Base-by-base conservation (phyloP, 1,140 invertebrate genomes). In the Liolophura sinensis region DNA sequence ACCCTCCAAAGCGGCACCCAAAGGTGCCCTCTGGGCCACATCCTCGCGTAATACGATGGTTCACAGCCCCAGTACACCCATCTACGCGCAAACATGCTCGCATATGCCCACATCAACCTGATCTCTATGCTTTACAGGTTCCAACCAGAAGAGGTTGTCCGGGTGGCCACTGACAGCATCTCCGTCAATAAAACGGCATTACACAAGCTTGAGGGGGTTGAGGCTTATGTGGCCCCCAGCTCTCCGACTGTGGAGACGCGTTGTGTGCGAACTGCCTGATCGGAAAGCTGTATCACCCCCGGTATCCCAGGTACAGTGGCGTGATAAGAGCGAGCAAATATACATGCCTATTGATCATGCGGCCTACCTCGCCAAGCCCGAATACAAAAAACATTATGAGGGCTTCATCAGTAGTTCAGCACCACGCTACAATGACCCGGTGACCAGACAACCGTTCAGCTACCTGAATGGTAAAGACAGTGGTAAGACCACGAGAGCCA, bases 41-140 rank as follows among this genome's bases (percentile, higher is more conserved):
- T 65, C 27, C 49, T 69, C 12, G 64, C 67, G 1, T 69, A 61
- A 27, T 66, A 65, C 52, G 64, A 65, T 24, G 64, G 58, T 63
- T 40, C 9, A 3, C 31, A 40, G 31, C 31, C 31, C 14, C 48
- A 59, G 58, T 66, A 66, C 18, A 31, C 64, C 24, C 60, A 67
- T 60, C 56, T 67, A 1, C 14, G 49, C 22, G 65, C 56, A 22
- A 3, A 15, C 46, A 70, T 67, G 61, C 18, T 67, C 55, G 60
- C 69, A 12, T 70, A 67, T 24, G 60, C 60, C 51, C 61, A 70
- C 60, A 70, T 63, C 50, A 70, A 70, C 51, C 68, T 46, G 3
- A 51, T 52, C 40, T 15, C 6, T 15, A 70, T 67, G 64, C 59
- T 67, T 25, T n/a, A 7, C n/a, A 9, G 64, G 12, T 66, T 70